These are phyloP conservation scores for Mixornis gularis DNA, from an alignment of 2,113 vertebrate genomes.

Conservation along the genomic window DNA sequence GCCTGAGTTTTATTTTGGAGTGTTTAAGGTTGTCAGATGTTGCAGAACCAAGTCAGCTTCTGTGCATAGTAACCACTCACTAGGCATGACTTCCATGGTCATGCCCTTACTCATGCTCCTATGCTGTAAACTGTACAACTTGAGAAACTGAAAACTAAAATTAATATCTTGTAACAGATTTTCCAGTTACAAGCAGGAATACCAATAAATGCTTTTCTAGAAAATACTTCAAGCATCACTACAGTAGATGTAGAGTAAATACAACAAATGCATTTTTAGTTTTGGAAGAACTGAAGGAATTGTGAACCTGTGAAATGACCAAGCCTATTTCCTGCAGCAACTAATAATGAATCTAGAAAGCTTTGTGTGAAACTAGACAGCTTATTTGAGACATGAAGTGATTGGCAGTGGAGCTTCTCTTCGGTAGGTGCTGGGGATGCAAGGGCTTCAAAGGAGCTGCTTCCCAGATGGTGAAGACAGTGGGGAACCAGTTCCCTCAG, in stretches of 20 bases:
- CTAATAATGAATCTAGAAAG: background rate
- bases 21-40: background rate
- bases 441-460: background rate
- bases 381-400: background rate
- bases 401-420: background rate
- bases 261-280: background rate
- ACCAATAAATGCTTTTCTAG: slow-evolving; percentile 4
- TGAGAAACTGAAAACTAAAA: slow-evolving; percentile 5
- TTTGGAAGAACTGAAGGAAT: slow-evolving; percentile 20
- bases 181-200: slow-evolving; percentile 35
- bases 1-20: background rate
- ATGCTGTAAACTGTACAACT: background rate
- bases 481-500: background rate
- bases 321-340: background rate
- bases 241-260: background rate
- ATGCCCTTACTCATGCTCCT: background rate
- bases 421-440: background rate
- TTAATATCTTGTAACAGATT: slow-evolving; percentile 13
- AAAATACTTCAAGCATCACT: slow-evolving; percentile 17
- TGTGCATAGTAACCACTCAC: rapidly evolving
- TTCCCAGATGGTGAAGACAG: background rate
- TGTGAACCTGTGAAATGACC: slow-evolving; percentile 13
- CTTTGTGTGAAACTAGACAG: background rate
- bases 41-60: background rate
- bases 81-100: background rate